Percentiles rank a stretch among this genome's conserved stretches.
These are phyloP conservation scores for Danio choprae DNA, from an alignment of 2,797 vertebrate species.

Conservation along the genomic window DNA sequence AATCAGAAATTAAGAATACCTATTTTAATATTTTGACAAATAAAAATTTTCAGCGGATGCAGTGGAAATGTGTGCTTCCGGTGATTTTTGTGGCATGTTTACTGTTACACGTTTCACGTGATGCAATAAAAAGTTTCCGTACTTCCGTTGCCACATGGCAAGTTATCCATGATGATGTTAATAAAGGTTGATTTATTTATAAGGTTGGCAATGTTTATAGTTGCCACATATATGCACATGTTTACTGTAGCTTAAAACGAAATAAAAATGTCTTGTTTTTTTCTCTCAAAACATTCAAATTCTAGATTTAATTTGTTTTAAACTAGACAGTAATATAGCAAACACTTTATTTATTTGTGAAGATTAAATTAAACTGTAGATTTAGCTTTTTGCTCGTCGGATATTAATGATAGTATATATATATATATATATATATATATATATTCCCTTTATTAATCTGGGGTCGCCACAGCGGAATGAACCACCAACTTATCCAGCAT, in stretches of 20 bases:
- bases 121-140: background rate
- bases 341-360: too few relatives aligned
- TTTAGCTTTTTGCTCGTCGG: too few relatives aligned
- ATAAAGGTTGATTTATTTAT: background rate
- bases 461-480: too few relatives aligned
- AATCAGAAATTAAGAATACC: background rate
- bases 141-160: constrained; percentile 44
- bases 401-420: too few relatives aligned
- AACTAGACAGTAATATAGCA: background rate
- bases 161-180: background rate
- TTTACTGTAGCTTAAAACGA: too few relatives aligned
- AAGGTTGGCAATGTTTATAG: background rate
- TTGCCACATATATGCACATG: background rate
- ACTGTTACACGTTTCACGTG: background rate
- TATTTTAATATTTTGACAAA: background rate
- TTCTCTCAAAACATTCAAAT: too few relatives aligned
- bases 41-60: background rate
- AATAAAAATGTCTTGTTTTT: too few relatives aligned
- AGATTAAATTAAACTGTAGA: background rate
- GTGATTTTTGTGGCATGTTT: background rate
- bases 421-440: too few relatives aligned
- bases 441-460: too few relatives aligned
- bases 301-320: too few relatives aligned
- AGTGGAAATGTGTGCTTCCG: background rate
- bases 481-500: too few relatives aligned